Evolutionary conservation across 2,888 invertebrate genomes (phyloP).

Genomic region (Frankliniella intonsa): DNA sequence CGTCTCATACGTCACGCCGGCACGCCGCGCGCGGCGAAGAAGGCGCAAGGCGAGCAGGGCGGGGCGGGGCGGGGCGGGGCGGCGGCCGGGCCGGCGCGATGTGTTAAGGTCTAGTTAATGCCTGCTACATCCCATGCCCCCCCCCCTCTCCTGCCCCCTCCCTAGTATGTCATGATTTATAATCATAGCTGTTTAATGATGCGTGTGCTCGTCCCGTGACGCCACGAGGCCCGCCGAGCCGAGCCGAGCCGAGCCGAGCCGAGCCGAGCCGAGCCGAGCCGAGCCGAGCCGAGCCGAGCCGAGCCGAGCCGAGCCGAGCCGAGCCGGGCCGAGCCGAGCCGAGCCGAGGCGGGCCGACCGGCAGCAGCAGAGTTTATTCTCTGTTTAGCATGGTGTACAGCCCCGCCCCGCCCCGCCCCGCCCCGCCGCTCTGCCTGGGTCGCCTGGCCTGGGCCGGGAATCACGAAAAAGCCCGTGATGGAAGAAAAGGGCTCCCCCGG

Average conservation of each 20-base stretch:
- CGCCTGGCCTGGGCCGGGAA: background rate
- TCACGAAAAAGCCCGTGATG: too few relatives aligned
- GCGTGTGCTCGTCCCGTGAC: slow-evolving; percentile 8
- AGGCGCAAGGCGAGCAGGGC: background rate
- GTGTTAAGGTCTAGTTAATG: slow-evolving; percentile 13
- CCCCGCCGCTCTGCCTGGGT: background rate
- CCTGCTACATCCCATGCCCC: background rate
- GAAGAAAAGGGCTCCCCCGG: too few relatives aligned
- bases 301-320: background rate
- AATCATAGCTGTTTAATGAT: slow-evolving; percentile 25
- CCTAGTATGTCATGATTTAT: slow-evolving; percentile 1
- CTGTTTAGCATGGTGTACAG: background rate
- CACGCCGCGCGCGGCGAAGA: background rate
- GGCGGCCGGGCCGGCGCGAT: background rate
- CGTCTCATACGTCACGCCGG: background rate
- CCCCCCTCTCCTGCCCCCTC: background rate
- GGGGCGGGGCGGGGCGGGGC: background rate
- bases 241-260: background rate
- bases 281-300: background rate
- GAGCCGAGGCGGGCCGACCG: too few relatives aligned
- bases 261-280: background rate
- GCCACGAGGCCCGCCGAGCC: background rate
- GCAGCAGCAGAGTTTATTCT: background rate
- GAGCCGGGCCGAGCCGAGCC: background rate
- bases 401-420: background rate